Conservation (phyloP, 2,888 invertebrate genomes). For the Apeira syringaria region DNA sequence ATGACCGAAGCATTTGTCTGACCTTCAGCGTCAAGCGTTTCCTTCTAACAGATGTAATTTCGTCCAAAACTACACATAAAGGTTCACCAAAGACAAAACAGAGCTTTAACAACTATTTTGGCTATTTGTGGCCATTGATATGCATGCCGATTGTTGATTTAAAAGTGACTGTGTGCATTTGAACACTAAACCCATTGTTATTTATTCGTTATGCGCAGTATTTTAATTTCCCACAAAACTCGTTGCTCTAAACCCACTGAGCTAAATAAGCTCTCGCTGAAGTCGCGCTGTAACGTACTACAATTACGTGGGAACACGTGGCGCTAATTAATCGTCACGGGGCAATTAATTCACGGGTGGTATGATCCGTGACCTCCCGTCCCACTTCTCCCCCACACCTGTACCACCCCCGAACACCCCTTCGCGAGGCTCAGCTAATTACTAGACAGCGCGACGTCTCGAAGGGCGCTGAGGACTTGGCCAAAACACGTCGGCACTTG, state of each 20-base stretch:
- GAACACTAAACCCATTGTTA: too few species aligned
- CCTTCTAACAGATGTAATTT: too few species aligned
- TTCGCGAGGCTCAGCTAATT: conserved; percentile 53
- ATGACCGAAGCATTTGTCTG: too few species aligned
- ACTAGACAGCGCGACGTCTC: conserved; percentile 59
- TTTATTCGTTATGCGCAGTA: too few species aligned
- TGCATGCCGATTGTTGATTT: too few species aligned
- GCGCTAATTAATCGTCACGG: conserved; percentile 76
- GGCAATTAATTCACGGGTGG: conserved; percentile 78
- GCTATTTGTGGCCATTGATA: too few species aligned
- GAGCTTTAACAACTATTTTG: too few species aligned
- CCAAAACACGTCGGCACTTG: conserved; percentile 33
- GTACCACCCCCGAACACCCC: conserved; percentile 33
- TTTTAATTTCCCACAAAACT: neutral
- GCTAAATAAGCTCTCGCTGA: conserved; percentile 8
- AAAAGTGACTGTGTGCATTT: too few species aligned
- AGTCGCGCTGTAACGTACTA: conserved; percentile 46
- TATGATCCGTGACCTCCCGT: conserved; percentile 64
- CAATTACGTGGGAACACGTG: conserved; percentile 59
- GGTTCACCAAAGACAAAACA: too few species aligned
- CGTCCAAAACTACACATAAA: too few species aligned
- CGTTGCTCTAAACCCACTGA: conserved; percentile 4
- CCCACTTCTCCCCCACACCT: conserved; percentile 14
- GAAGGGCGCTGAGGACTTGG: conserved; percentile 56
- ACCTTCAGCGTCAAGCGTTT: too few species aligned